Conservation (phyloP, 2,888 invertebrate genomes). For the Morinoia aosen region DNA sequence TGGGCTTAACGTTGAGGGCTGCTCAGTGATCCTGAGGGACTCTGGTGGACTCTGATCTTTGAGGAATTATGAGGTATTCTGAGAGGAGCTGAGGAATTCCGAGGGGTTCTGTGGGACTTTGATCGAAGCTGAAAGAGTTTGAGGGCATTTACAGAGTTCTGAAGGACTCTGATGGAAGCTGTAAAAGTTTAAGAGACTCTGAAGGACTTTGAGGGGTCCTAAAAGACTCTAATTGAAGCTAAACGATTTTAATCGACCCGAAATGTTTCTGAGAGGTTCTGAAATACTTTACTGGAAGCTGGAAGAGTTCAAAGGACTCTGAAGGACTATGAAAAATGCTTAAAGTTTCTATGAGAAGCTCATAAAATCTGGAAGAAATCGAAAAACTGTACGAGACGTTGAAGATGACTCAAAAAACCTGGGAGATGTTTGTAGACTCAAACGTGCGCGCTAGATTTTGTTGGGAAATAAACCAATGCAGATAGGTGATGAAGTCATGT, state of each 20-base stretch:
- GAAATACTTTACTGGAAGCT: neutral
- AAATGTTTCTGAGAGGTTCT: neutral
- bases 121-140: too few species aligned
- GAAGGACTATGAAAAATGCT: neutral
- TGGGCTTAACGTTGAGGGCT: too few species aligned
- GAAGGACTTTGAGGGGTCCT: neutral
- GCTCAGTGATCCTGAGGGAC: too few species aligned
- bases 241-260: neutral
- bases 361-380: neutral
- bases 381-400: neutral
- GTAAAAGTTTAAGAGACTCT: too few species aligned
- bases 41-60: too few species aligned
- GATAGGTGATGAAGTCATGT: too few species aligned
- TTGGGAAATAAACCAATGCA: neutral
- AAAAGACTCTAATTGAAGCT: neutral
- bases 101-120: too few species aligned
- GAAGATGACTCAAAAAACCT: neutral
- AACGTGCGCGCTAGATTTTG: neutral
- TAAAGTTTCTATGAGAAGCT: neutral
- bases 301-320: neutral
- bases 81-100: neutral
- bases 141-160: too few species aligned
- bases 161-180: too few species aligned
- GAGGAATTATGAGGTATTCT: neutral
- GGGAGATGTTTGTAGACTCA: neutral